Evolutionary conservation across 2,797 vertebrate species (phyloP).

Genomic region (Sebastes glaucus): DNA sequence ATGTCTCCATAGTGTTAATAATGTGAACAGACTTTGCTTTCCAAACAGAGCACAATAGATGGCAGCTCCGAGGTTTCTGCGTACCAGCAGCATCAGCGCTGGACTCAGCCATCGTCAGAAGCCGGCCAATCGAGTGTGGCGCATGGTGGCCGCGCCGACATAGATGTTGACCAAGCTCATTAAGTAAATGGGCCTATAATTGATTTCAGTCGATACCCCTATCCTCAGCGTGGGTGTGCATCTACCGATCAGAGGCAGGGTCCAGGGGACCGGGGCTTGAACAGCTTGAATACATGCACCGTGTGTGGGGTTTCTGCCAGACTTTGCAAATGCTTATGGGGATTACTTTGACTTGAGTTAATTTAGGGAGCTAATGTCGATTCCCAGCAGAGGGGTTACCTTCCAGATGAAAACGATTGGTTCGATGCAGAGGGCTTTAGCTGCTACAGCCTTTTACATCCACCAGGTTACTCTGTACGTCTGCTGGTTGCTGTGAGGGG

Average conservation of each 20-base stretch:
- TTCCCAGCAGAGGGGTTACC: conserved; percentile 30
- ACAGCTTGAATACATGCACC: conserved; percentile 59
- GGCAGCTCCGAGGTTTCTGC: conserved; percentile 12
- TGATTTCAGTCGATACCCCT: conserved; percentile 70
- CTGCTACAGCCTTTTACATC: neutral
- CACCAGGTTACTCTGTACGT: neutral
- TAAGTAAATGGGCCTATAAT: conserved; percentile 70
- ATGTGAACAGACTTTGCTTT: neutral
- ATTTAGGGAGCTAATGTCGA: conserved; percentile 44
- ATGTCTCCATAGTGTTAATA: neutral
- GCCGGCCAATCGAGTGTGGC: conserved; percentile 20
- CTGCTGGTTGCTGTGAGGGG: neutral
- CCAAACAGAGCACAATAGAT: neutral
- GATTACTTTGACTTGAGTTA: conserved; percentile 54
- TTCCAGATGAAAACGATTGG: conserved; percentile 30
- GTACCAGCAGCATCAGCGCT: neutral
- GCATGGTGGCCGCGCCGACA: conserved; percentile 24
- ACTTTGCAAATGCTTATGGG: conserved; percentile 55
- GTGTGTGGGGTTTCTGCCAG: conserved; percentile 41
- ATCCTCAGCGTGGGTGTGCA: conserved; percentile 44
- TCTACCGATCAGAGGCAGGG: conserved; percentile 48
- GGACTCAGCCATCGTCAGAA: conserved; percentile 8
- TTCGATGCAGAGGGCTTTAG: neutral
- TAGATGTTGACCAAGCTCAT: conserved; percentile 71
- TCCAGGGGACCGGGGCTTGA: conserved; percentile 36